Conservation (phyloP, 2,888 invertebrate species). For the Leptopilina drosophilae region DNA sequence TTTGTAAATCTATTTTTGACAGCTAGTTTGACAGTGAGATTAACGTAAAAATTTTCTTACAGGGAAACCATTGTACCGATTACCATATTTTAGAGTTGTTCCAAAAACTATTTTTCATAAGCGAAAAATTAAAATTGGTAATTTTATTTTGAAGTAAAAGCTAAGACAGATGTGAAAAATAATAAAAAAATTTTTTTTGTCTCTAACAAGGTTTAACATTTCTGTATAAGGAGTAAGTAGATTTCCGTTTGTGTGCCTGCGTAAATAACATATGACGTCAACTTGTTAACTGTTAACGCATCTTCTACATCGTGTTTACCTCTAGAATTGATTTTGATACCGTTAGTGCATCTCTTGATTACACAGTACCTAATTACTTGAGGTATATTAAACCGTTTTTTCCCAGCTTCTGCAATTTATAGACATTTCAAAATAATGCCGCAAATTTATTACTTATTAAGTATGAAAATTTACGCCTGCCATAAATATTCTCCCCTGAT, state of each 20-base stretch:
- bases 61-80: too few species aligned
- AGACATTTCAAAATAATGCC: not conserved
- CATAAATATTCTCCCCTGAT: not conserved
- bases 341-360: slow-evolving; percentile 22
- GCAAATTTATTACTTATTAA: not conserved
- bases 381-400: slow-evolving; percentile 12
- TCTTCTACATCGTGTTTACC: slow-evolving; percentile 31
- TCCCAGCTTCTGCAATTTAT: slow-evolving; percentile 10
- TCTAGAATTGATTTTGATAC: slow-evolving; percentile 24
- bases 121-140: too few species aligned
- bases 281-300: slow-evolving; percentile 40
- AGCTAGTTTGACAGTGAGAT: too few species aligned
- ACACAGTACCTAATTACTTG: slow-evolving; percentile 7
- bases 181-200: not conserved
- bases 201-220: slow-evolving; percentile 11
- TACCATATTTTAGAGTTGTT: too few species aligned
- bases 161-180: too few species aligned
- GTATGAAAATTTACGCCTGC: not conserved
- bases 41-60: too few species aligned
- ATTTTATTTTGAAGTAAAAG: too few species aligned
- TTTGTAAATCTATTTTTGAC: too few species aligned
- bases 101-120: too few species aligned
- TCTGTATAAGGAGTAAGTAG: not conserved
- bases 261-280: slow-evolving; percentile 14
- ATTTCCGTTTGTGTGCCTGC: not conserved